Evolutionary conservation across 2,888 invertebrate genomes (phyloP).

Genomic region (Liposcelis brunnea): DNA sequence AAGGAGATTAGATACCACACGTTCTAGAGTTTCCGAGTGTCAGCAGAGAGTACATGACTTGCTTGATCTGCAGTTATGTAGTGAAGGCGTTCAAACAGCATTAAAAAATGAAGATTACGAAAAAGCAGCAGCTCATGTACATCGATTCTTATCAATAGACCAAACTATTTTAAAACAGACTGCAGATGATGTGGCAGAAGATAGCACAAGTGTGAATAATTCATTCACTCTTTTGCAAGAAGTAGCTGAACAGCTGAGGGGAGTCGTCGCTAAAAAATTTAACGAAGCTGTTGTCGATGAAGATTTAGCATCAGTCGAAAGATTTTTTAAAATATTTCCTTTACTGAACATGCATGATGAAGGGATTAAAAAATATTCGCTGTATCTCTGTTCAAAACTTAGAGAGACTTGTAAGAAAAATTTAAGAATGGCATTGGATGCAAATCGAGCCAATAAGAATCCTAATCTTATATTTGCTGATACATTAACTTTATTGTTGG

Average conservation of each 20-base stretch:
- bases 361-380: constrained; percentile 74
- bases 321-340: constrained; percentile 95
- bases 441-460: constrained; percentile 48
- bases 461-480: constrained; percentile 68
- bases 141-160: constrained; percentile 85
- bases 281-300: constrained; percentile 78
- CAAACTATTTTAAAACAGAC: constrained; percentile 61
- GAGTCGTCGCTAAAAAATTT: constrained; percentile 61
- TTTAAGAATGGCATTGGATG: constrained; percentile 44
- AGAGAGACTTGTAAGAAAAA: constrained; percentile 53
- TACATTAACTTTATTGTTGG: constrained; percentile 65
- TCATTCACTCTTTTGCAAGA: constrained; percentile 56
- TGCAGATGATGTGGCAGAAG: constrained; percentile 53
- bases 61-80: constrained; percentile 85
- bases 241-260: constrained; percentile 51
- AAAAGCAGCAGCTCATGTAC: constrained; percentile 88
- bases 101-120: constrained; percentile 92
- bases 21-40: constrained; percentile 85
- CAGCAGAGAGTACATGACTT: constrained; percentile 88
- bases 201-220: constrained; percentile 44
- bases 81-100: constrained; percentile 92
- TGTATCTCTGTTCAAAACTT: constrained; percentile 65
- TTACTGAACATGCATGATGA: constrained; percentile 78
- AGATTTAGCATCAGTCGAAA: constrained; percentile 77
- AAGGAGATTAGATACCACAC: constrained; percentile 72